Conservation (phyloP, 1,140 invertebrate species). For the Macrobrachium nipponense region DNA sequence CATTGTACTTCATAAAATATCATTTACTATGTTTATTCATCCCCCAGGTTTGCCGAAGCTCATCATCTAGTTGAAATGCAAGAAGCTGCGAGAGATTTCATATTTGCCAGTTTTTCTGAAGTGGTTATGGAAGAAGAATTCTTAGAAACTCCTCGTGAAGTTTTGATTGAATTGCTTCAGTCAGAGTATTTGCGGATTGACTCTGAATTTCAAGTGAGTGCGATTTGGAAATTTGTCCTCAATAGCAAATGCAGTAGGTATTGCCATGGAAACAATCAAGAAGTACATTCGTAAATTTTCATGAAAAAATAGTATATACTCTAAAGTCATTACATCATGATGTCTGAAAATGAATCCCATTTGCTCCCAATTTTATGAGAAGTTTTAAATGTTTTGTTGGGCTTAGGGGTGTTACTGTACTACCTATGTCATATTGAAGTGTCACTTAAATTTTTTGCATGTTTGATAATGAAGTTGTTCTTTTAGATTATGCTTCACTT, state of each 20-base stretch:
- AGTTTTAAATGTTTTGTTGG: too few relatives aligned
- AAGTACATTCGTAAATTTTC: too few relatives aligned
- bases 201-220: constrained; percentile 86
- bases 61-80: constrained; percentile 87
- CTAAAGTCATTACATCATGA: too few relatives aligned
- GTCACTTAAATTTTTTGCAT: too few relatives aligned
- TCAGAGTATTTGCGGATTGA: constrained; percentile 92
- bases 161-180: constrained; percentile 82
- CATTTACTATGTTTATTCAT: background rate
- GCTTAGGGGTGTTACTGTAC: too few relatives aligned
- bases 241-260: background rate
- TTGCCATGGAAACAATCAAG: background rate
- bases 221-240: constrained; percentile 28
- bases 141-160: constrained; percentile 84
- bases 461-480: too few relatives aligned
- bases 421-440: too few relatives aligned
- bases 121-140: constrained; percentile 86
- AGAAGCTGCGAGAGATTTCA: constrained; percentile 84
- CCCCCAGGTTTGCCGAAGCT: constrained; percentile 87
- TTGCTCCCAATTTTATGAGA: too few relatives aligned
- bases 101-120: constrained; percentile 89
- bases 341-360: too few relatives aligned
- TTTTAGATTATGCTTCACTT: too few relatives aligned
- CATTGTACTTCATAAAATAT: background rate
- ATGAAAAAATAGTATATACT: too few relatives aligned